A percentile compares a stretch with the other conserved stretches of the same genome.
Conservation (phyloP, 2,888 invertebrate genomes). For the Trachelus stipa region DNA sequence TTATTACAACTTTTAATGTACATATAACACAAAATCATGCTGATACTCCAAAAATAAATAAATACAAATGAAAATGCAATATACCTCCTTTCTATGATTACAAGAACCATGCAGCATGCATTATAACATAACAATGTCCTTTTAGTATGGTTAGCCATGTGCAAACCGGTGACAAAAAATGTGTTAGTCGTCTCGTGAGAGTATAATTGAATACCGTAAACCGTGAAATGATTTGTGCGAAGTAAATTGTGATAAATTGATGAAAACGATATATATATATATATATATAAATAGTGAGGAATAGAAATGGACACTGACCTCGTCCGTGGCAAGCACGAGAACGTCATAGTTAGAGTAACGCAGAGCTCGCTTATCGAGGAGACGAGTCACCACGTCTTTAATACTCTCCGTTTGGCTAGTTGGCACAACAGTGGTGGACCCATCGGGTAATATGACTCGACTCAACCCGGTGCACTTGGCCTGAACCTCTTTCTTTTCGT, state of each 20-base stretch:
- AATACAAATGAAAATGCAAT: background rate
- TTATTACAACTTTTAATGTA: background rate
- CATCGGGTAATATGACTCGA: slow-evolving; percentile 89
- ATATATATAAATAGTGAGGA: background rate
- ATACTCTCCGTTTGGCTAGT: slow-evolving; percentile 82
- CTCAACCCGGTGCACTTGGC: slow-evolving; percentile 72
- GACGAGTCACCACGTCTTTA: slow-evolving; percentile 80
- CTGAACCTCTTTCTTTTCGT: slow-evolving; percentile 63
- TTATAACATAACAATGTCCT: background rate
- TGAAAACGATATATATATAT: background rate
- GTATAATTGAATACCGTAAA: background rate
- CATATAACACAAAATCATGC: background rate
- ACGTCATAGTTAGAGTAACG: slow-evolving; percentile 87
- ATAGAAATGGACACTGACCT: slow-evolving; percentile 56
- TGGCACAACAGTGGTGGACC: slow-evolving; percentile 92
- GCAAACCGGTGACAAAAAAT: background rate
- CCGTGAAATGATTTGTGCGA: background rate
- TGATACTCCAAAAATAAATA: background rate
- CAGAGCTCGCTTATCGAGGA: slow-evolving; percentile 87
- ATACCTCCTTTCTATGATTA: background rate
- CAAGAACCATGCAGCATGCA: background rate
- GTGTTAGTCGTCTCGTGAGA: background rate
- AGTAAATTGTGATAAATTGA: slow-evolving; percentile 19
- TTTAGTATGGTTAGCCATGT: background rate
- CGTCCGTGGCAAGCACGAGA: slow-evolving; percentile 69